phyloP scores from a whole-genome alignment of 2,113 vertebrate genomes.

The Brachyhypopomus occidentalis region DNA sequence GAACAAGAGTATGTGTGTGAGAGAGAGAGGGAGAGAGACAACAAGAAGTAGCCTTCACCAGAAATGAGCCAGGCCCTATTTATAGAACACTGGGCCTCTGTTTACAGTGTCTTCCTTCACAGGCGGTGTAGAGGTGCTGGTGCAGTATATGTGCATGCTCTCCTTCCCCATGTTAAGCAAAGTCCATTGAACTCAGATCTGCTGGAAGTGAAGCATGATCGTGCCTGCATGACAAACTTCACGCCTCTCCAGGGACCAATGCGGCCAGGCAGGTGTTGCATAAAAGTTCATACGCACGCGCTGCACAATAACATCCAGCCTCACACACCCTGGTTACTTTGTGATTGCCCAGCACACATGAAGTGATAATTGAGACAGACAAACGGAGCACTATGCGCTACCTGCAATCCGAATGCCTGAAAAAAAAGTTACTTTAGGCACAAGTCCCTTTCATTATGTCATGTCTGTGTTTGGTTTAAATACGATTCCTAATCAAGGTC shows the following conservation, averaged over 20 bases:
- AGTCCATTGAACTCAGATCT: too few relatives aligned
- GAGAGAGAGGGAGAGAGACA: neutral
- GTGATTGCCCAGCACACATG: constrained; percentile 38
- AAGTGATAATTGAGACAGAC: constrained; percentile 36
- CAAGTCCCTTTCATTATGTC: constrained; percentile 28
- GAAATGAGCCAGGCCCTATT: constrained; percentile 35
- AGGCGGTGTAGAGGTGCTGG: neutral
- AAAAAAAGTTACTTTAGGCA: constrained; percentile 4
- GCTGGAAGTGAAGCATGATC: too few relatives aligned
- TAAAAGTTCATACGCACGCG: constrained; percentile 20
- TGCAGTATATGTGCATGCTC: neutral
- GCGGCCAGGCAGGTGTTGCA: too few relatives aligned
- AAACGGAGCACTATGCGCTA: constrained; percentile 25
- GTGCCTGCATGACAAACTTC: too few relatives aligned
- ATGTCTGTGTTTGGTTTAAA: constrained; percentile 43
- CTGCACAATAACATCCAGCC: constrained; percentile 25
- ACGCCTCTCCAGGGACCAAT: too few relatives aligned
- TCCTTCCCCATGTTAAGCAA: too few relatives aligned
- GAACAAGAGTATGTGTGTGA: too few relatives aligned
- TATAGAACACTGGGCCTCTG: constrained; percentile 24
- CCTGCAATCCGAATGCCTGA: constrained; percentile 1
- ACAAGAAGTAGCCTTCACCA: constrained; percentile 9
- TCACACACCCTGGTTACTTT: constrained; percentile 5
- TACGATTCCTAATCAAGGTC: constrained; percentile 44
- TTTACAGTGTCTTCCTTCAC: constrained; percentile 35